phyloP scores from a whole-genome alignment of 1,140 invertebrate genomes.

The Gryllus bimaculatus region DNA sequence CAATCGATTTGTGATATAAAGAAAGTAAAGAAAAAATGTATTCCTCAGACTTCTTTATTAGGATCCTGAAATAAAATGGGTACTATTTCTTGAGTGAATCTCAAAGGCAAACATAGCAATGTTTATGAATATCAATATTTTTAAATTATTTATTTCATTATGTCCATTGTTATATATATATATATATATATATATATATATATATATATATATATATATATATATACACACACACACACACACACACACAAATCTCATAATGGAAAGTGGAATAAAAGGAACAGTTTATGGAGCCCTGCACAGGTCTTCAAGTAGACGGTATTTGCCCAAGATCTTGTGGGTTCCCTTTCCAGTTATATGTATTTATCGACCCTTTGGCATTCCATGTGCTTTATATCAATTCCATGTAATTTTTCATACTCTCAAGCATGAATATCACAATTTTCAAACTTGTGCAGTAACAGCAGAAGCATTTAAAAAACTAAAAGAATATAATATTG shows the following conservation, averaged over 20 bases:
- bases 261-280: background rate
- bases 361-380: background rate
- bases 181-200: too few relatives aligned
- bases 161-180: background rate
- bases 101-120: too few relatives aligned
- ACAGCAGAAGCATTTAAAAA: background rate
- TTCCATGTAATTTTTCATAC: background rate
- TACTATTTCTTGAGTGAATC: too few relatives aligned
- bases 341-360: background rate
- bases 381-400: background rate
- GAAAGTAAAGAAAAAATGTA: too few relatives aligned
- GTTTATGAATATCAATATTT: background rate
- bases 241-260: background rate
- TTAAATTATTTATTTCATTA: background rate
- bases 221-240: too few relatives aligned
- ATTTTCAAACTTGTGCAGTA: background rate
- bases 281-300: background rate
- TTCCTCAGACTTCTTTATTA: too few relatives aligned
- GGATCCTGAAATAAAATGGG: too few relatives aligned
- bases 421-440: background rate
- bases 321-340: background rate
- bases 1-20: too few relatives aligned
- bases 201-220: too few relatives aligned
- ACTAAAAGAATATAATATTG: too few relatives aligned
- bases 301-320: background rate